Evolutionary conservation across 2,888 invertebrate genomes (phyloP).

Genomic region (Cecidostiba fungosa): DNA sequence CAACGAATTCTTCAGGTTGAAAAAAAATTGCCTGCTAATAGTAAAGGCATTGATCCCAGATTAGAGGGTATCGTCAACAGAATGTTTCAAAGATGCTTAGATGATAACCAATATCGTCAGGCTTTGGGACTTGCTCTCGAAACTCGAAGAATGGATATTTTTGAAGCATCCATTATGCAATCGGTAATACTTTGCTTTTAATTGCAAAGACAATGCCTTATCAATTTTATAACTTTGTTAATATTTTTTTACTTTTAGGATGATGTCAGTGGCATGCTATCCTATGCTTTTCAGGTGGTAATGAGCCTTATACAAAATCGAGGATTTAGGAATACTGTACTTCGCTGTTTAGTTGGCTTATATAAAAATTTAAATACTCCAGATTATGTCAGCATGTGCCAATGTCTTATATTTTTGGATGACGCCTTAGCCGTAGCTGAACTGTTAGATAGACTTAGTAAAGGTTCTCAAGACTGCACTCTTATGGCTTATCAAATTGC

Average conservation of each 20-base stretch:
- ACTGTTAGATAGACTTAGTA: conserved; percentile 93
- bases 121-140: conserved; percentile 98
- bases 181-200: conserved; percentile 80
- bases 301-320: conserved; percentile 98
- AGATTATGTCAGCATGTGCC: conserved; percentile 99
- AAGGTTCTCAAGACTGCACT: conserved; percentile 88
- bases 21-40: conserved; percentile 83
- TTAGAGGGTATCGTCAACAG: conserved; percentile 97
- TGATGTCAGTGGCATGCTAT: conserved; percentile 94
- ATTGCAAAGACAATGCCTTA: neutral
- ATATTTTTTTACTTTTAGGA: conserved; percentile 81
- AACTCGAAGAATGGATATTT: conserved; percentile 98
- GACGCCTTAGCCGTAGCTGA: conserved; percentile 96
- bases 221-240: neutral
- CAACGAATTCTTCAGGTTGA: conserved; percentile 89
- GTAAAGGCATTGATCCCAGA: conserved; percentile 88
- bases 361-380: conserved; percentile 94
- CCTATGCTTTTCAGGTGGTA: conserved; percentile 97
- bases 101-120: conserved; percentile 96
- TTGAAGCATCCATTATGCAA: conserved; percentile 94
- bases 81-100: conserved; percentile 98
- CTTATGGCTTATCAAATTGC: conserved; percentile 99
- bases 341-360: conserved; percentile 93
- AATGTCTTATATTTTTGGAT: conserved; percentile 97
- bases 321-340: conserved; percentile 94